phyloP scores from a whole-genome alignment of 1,140 invertebrate species.

The Mycetomoellerius zeteki region DNA sequence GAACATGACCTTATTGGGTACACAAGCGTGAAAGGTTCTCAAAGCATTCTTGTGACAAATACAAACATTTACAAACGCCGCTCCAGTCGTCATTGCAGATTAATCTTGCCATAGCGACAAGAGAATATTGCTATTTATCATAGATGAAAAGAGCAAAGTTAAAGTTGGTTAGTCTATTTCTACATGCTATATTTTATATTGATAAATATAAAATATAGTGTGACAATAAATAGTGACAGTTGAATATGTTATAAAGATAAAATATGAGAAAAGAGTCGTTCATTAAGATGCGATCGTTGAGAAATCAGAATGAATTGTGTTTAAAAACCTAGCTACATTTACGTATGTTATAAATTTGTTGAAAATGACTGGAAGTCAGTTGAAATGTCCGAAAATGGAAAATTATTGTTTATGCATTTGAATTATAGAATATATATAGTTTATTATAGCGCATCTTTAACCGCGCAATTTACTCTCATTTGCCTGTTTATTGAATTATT shows the following conservation, averaged over 20 bases:
- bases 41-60: constrained; percentile 81
- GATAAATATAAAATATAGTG: background rate
- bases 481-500: too few relatives aligned
- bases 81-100: constrained; percentile 69
- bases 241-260: background rate
- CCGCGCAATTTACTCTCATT: too few relatives aligned
- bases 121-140: constrained; percentile 52
- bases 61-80: constrained; percentile 79
- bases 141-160: constrained; percentile 35
- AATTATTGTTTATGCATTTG: too few relatives aligned
- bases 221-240: background rate
- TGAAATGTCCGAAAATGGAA: too few relatives aligned
- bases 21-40: constrained; percentile 54
- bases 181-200: background rate
- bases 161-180: constrained; percentile 11
- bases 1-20: constrained; percentile 56
- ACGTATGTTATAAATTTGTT: too few relatives aligned
- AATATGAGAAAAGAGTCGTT: background rate
- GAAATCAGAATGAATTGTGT: too few relatives aligned
- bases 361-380: too few relatives aligned
- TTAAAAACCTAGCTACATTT: too few relatives aligned
- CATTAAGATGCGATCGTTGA: too few relatives aligned
- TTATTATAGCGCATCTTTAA: too few relatives aligned
- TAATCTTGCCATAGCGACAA: constrained; percentile 65
- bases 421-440: too few relatives aligned